phyloP scores from a whole-genome alignment of 2,113 vertebrate species.

The Cephalopholis sonnerati region DNA sequence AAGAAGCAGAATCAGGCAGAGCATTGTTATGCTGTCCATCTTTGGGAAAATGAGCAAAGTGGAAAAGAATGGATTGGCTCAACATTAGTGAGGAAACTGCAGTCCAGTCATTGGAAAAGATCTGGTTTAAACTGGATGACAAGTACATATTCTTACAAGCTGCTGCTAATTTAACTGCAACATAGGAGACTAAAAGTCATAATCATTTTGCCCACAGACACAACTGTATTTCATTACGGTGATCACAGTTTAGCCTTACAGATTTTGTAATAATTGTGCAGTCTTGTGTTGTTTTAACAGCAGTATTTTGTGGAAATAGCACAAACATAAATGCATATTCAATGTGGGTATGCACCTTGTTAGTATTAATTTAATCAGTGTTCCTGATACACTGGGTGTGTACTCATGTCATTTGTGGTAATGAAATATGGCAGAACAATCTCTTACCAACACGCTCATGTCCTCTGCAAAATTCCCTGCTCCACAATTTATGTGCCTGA shows the following conservation, averaged over 20 bases:
- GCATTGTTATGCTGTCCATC: background rate
- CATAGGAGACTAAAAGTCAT: background rate
- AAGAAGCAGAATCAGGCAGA: background rate
- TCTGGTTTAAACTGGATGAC: constrained; percentile 16
- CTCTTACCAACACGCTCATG: constrained; percentile 26
- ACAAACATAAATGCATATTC: background rate
- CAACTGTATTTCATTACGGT: background rate
- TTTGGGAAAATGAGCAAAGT: background rate
- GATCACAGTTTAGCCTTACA: background rate
- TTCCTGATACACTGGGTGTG: constrained; percentile 17
- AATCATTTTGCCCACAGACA: constrained; percentile 2
- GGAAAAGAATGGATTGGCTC: background rate
- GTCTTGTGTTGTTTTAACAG: background rate
- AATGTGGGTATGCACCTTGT: background rate
- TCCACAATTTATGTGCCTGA: constrained; percentile 22
- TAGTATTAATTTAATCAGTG: background rate
- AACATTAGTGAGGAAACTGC: background rate
- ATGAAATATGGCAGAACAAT: constrained; percentile 28
- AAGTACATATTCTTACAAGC: background rate
- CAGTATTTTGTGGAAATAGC: background rate
- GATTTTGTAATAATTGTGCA: background rate
- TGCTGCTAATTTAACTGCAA: constrained; percentile 7
- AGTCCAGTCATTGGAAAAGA: constrained; percentile 5
- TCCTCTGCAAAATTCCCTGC: constrained; percentile 35
- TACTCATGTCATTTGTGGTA: constrained; percentile 25